Evolutionary conservation across 2,888 invertebrate species (phyloP), one percentile per base, ranked within the genome.

Genomic region (Perizoma flavofasciatum): DNA sequence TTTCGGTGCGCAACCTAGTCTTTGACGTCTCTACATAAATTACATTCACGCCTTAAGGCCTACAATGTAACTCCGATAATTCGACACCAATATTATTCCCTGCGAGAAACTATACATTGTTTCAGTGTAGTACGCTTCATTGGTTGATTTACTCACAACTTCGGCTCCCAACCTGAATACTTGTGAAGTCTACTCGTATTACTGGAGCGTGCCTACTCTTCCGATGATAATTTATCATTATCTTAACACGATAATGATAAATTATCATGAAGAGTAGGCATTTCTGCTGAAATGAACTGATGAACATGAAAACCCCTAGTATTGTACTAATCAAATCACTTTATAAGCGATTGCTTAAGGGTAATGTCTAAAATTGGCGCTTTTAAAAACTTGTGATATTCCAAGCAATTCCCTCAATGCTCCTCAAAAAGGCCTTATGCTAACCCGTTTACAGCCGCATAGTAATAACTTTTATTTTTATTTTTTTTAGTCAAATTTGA

Each of bases 101-200:
- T 22, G 5, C 11, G 22, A 11, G 22, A 44, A 44, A 44, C 43
- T 6, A 10, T 43, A 44, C 43, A 44, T 11, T 10, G 43, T 5
- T n/a, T n/a, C n/a, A n/a, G n/a, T n/a, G n/a, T n/a, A n/a, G n/a
- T n/a, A n/a, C n/a, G n/a, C 39, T 10, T 44, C 45, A 45, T 56
- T 46, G 39, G 50, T 56, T 49, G 45, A 45, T 35, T 55, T 43
- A 45, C 49, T 32, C 11, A 45, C 11, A 50, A 40, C 22, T 22
- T 22, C 22, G 44, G 40, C 37, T 34, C 33, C 49, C 33, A 10
- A 10, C 43, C 48, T 22, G 34, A 47, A 54, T 54, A 52, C 52
- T 45, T 44, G 48, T 43, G 22, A 49, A 49, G 55, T 46, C 44
- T 11, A 44, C 44, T 50, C 45, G 11, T 10, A 40, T 56, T 55